A percentile compares a stretch with the other conserved stretches of the same genome.
These are phyloP conservation scores for Drosophila bifasciata DNA, from an alignment of 1,140 invertebrate genomes.

Conservation along the genomic window DNA sequence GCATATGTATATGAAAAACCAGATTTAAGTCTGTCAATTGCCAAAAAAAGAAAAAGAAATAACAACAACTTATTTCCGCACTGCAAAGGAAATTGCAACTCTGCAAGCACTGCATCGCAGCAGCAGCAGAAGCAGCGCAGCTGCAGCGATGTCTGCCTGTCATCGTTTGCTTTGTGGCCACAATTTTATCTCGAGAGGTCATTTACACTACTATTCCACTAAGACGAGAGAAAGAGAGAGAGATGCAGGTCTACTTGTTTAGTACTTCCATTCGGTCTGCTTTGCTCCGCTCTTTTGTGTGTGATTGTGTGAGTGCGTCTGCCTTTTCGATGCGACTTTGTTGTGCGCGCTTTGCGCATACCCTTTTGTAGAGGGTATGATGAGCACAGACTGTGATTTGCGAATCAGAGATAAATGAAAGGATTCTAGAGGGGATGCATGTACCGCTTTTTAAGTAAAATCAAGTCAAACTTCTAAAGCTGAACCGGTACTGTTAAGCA, in stretches of 20 bases:
- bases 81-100: slow-evolving; percentile 65
- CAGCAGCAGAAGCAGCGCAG: slow-evolving; percentile 25
- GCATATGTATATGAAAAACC: slow-evolving; percentile 24
- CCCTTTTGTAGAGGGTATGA: slow-evolving; percentile 5
- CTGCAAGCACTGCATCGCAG: slow-evolving; percentile 10
- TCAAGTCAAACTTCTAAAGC: not conserved
- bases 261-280: slow-evolving; percentile 14
- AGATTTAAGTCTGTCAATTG: slow-evolving; percentile 53
- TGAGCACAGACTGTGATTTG: not conserved
- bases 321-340: not conserved
- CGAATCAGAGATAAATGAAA: too few species aligned
- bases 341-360: not conserved
- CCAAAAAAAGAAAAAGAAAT: slow-evolving; percentile 45
- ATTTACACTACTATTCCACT: slow-evolving; percentile 75
- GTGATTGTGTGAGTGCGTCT: slow-evolving; percentile 12
- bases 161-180: slow-evolving; percentile 64
- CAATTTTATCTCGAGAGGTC: slow-evolving; percentile 80
- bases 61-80: slow-evolving; percentile 62
- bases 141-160: slow-evolving; percentile 46
- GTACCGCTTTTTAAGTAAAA: too few species aligned
- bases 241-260: slow-evolving; percentile 28
- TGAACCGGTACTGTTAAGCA: not conserved
- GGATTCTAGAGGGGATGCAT: too few species aligned
- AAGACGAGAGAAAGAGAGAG: slow-evolving; percentile 22
- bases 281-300: slow-evolving; percentile 7